phyloP scores from a whole-genome alignment of 2,113 vertebrate species.

The Xenopus borealis region DNA sequence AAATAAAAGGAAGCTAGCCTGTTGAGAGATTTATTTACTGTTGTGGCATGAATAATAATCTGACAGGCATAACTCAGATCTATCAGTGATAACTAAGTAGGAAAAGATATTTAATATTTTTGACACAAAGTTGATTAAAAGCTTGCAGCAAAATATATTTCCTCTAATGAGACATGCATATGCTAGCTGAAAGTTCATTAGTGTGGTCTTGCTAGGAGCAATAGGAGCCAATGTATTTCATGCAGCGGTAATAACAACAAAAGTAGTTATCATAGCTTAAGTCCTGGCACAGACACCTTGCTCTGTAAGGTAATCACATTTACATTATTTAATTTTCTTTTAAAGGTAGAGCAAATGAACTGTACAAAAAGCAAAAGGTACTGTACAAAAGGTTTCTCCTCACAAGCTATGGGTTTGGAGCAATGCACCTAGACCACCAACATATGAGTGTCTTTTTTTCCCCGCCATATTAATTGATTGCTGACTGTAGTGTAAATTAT shows the following conservation, averaged over 20 bases:
- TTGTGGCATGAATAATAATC: constrained; percentile 53
- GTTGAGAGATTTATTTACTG: constrained; percentile 58
- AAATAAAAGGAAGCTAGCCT: constrained; percentile 43
- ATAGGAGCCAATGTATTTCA: constrained; percentile 12
- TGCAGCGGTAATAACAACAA: background rate
- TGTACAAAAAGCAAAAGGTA: background rate
- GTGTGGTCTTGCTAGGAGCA: constrained; percentile 16
- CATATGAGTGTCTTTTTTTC: too few species aligned
- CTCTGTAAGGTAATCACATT: background rate
- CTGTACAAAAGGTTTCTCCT: too few species aligned
- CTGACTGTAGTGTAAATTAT: too few species aligned
- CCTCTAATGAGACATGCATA: constrained; percentile 31
- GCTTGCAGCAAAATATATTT: constrained; percentile 25
- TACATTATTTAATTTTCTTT: background rate
- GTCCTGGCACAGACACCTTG: background rate
- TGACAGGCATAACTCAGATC: constrained; percentile 55
- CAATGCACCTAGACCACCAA: too few species aligned
- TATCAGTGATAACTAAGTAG: constrained; percentile 46
- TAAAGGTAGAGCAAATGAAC: background rate
- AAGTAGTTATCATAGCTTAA: background rate
- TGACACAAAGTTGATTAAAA: constrained; percentile 28
- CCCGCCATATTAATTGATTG: fast-evolving
- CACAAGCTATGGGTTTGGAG: too few species aligned
- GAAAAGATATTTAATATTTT: constrained; percentile 47
- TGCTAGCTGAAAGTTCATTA: constrained; percentile 16